Evolutionary conservation across 2,888 invertebrate genomes (phyloP).

Genomic region (Omphaloscelis lunosa): DNA sequence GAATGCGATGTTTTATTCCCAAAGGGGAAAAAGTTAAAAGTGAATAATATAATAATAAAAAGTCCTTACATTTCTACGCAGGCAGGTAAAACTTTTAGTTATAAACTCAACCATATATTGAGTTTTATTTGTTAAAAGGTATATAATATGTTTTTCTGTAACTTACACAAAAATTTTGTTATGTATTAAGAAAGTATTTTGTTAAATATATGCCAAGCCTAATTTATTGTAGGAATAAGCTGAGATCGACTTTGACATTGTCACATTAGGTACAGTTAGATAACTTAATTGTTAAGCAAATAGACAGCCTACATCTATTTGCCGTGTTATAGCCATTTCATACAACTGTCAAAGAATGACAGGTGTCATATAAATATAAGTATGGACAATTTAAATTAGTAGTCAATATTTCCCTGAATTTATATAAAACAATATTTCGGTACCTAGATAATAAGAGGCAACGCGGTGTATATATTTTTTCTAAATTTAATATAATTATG

Average conservation of each 20-base stretch:
- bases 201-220: neutral
- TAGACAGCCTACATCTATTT: neutral
- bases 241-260: neutral
- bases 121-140: conserved; percentile 52
- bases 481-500: too few species aligned
- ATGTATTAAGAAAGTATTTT: neutral
- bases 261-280: neutral
- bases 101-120: conserved; percentile 50
- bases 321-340: neutral
- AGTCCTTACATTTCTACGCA: conserved; percentile 38
- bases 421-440: too few species aligned
- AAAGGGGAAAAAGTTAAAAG: conserved; percentile 56
- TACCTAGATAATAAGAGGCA: too few species aligned
- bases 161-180: neutral
- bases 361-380: too few species aligned
- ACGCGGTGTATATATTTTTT: too few species aligned
- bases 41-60: conserved; percentile 66
- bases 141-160: conserved; percentile 11
- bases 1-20: conserved; percentile 51
- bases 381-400: too few species aligned
- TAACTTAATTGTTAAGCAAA: neutral
- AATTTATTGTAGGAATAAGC: neutral
- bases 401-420: neutral
- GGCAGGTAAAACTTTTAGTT: conserved; percentile 56
- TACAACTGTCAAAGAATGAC: neutral